phyloP scores from a whole-genome alignment of 2,888 invertebrate genomes.

The Dilophus febrilis region DNA sequence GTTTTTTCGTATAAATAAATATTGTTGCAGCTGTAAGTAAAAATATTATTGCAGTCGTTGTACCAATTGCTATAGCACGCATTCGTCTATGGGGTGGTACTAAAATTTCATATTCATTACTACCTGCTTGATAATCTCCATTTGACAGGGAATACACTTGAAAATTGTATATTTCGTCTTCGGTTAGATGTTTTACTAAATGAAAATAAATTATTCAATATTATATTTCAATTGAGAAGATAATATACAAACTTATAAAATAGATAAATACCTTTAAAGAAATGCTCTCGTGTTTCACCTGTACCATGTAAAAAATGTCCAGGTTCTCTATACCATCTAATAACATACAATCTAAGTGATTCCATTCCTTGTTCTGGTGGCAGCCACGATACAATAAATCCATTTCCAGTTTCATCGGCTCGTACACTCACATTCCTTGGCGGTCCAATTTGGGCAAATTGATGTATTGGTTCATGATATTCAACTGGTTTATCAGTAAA shows the following conservation, averaged over 20 bases:
- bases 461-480: constrained; percentile 9
- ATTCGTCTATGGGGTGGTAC: constrained; percentile 49
- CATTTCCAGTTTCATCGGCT: constrained; percentile 46
- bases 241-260: constrained; percentile 4
- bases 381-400: constrained; percentile 61
- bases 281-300: constrained; percentile 51
- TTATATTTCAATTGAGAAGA: no score
- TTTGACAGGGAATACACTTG: constrained; percentile 50
- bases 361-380: constrained; percentile 41
- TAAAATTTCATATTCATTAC: constrained; percentile 42
- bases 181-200: constrained; percentile 50
- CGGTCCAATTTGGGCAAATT: constrained; percentile 35
- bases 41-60: constrained; percentile 50
- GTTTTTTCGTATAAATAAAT: constrained; percentile 33
- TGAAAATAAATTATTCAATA: no score
- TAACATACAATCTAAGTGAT: constrained; percentile 40
- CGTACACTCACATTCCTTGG: constrained; percentile 50
- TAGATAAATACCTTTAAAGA: constrained; percentile 34
- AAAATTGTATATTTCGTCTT: constrained; percentile 56
- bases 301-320: constrained; percentile 46
- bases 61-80: constrained; percentile 52
- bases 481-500: constrained; percentile 11
- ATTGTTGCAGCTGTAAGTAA: constrained; percentile 45
- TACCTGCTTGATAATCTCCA: constrained; percentile 41
- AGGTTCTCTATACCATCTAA: constrained; percentile 52